Conservation (phyloP, 2,113 vertebrate species). For the Xiphorhynchus elegans region DNA sequence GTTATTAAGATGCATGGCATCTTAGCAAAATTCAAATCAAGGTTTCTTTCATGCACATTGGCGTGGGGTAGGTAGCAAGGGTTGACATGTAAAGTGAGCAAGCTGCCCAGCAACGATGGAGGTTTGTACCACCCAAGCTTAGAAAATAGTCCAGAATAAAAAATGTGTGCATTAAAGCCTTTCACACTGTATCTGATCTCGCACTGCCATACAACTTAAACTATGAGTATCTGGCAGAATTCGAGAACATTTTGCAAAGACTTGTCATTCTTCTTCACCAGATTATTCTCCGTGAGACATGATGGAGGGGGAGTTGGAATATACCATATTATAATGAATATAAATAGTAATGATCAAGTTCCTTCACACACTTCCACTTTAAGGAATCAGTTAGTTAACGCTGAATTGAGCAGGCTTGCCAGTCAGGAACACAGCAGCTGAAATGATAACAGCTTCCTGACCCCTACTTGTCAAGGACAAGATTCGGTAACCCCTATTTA, state of each 20-base stretch:
- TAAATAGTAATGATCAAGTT: not conserved
- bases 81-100: not conserved
- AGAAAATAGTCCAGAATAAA: not conserved
- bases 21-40: not conserved
- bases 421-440: not conserved
- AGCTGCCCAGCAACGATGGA: not conserved
- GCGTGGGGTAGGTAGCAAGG: not conserved
- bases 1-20: not conserved
- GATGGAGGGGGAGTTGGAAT: not conserved
- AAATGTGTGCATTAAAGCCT: not conserved
- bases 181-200: not conserved
- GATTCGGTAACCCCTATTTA: not conserved
- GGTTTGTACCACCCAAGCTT: not conserved
- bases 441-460: not conserved
- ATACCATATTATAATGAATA: not conserved
- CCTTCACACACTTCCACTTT: not conserved
- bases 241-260: not conserved
- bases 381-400: slow-evolving; percentile 33
- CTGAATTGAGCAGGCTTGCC: not conserved
- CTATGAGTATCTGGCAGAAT: not conserved
- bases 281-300: not conserved
- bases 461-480: not conserved
- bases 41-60: not conserved
- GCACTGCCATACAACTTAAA: not conserved
- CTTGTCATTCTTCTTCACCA: not conserved